Conservation (phyloP, 2,888 invertebrate genomes). For the Lymantria monacha region DNA sequence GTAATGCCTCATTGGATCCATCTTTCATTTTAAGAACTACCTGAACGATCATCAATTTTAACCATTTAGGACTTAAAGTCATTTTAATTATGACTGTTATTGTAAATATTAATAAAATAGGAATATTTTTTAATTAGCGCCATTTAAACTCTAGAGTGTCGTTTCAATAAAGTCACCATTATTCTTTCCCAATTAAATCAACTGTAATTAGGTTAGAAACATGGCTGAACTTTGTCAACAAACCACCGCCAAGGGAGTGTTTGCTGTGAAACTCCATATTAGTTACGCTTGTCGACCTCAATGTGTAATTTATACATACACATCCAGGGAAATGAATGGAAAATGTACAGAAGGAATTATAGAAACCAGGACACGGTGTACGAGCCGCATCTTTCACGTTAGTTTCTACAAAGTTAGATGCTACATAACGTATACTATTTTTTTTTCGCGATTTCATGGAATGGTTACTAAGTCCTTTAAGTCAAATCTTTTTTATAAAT, state of each 20-base stretch:
- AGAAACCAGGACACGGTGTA: conserved; percentile 3
- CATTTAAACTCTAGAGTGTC: too few species aligned
- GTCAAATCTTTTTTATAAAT: too few species aligned
- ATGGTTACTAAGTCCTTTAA: too few species aligned
- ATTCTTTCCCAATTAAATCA: background rate
- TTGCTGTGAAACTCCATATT: conserved; percentile 6
- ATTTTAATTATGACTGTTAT: too few species aligned
- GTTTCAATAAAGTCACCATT: background rate
- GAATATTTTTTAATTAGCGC: too few species aligned
- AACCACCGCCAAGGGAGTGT: conserved; percentile 8
- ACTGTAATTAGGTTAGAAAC: background rate
- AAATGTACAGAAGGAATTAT: conserved; percentile 24
- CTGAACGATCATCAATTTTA: too few species aligned
- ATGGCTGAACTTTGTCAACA: conserved; percentile 8
- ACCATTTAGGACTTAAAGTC: too few species aligned
- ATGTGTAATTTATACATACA: conserved; percentile 19
- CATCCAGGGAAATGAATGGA: conserved; percentile 44
- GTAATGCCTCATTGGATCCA: too few species aligned
- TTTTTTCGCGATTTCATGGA: too few species aligned
- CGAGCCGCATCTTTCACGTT: background rate
- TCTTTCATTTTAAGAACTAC: too few species aligned
- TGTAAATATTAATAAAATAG: too few species aligned
- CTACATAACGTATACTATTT: too few species aligned
- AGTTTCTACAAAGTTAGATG: background rate
- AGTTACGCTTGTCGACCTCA: conserved; percentile 12